Base-by-base conservation (phyloP, 2,797 vertebrate species). In the Tenualosa ilisha region DNA sequence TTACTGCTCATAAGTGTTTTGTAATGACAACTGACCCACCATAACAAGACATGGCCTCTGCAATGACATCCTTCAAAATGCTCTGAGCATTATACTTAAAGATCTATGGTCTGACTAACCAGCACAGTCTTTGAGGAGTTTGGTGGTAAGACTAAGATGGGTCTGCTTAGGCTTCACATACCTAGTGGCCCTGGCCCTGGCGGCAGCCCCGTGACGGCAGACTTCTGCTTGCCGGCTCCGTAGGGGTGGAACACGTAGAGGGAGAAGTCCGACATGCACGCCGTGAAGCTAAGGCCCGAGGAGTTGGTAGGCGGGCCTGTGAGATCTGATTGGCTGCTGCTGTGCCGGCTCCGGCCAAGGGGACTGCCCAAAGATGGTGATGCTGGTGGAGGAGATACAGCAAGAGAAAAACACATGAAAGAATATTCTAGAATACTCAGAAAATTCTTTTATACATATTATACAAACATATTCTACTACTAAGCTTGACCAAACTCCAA, bases 211-310 rank as follows among this genome's bases (percentile, higher is more conserved):
- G 97, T 96, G 49, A 99, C 97, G 0, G 97, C 95, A 54, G 97
- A 96, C 85, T 99, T 99, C 83, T 99, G 98, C 87, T 99, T 99
- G 1, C 98, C 98, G 31, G 98, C 98, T 85, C 98, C 98, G 0
- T 99, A 99, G 0, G 98, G 98, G 91, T 99, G 98, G 91, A 99
- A 99, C 37, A 99, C 98, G 0, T 97, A 99, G 5, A 99, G 96
- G 50, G 98, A 99, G 86, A 99, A 99, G 93, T 99, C 98, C 0
- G 98, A 99, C 98, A 99, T 99, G 94, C 98, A 99, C 75, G 98
- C 98, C 0, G 98, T 99, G 89, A 99, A 99, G 93, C 98, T 99
- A 91, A 99, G 94, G 85, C 98, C 98, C 0, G 98, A 99, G 11
- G 98, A 98, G 91, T 95, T 98, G 89, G 94, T 95, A 37, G 96